These are phyloP conservation scores for Perithous albicinctus DNA, from an alignment of 2,888 invertebrate genomes.

Conservation along the genomic window DNA sequence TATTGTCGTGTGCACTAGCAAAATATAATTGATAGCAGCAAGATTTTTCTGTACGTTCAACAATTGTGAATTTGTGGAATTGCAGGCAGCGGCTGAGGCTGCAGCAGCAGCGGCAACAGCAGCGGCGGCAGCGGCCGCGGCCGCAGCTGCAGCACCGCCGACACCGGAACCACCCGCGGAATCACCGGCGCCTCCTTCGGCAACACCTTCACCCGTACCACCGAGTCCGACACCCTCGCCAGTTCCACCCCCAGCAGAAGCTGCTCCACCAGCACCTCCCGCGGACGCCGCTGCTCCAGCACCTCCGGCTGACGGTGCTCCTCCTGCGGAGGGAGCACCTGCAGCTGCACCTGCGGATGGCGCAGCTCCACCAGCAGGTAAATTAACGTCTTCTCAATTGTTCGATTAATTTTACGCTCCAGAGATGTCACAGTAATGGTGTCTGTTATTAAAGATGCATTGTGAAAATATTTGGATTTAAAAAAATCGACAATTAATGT, in stretches of 20 bases:
- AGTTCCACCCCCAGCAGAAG: conserved; percentile 68
- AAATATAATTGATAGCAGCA: not conserved
- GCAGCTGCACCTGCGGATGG: conserved; percentile 30
- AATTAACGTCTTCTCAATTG: not conserved
- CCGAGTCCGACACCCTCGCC: conserved; percentile 64
- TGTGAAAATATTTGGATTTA: too few species aligned
- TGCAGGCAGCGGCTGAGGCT: conserved; percentile 46
- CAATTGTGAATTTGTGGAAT: conserved; percentile 8
- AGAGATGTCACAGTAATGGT: too few species aligned
- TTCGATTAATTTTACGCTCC: too few species aligned
- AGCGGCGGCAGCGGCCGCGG: conserved; percentile 61
- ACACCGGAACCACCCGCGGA: conserved; percentile 67
- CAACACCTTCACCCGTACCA: conserved; percentile 71
- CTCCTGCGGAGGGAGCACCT: conserved; percentile 62
- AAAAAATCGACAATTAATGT: too few species aligned
- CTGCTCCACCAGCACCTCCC: conserved; percentile 62
- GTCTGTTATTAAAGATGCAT: too few species aligned
- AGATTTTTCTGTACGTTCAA: not conserved
- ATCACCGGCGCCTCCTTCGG: conserved; percentile 74
- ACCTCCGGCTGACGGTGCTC: conserved; percentile 77
- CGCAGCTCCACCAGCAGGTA: conserved; percentile 46
- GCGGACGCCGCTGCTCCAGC: conserved; percentile 70
- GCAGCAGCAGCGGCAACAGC: conserved; percentile 39
- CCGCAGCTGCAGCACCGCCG: conserved; percentile 69
- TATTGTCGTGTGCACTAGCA: not conserved